A percentile compares a stretch with the other conserved stretches of the same genome.
Evolutionary conservation across 1,140 invertebrate genomes (phyloP).

Genomic region (Drosophila santomea): DNA sequence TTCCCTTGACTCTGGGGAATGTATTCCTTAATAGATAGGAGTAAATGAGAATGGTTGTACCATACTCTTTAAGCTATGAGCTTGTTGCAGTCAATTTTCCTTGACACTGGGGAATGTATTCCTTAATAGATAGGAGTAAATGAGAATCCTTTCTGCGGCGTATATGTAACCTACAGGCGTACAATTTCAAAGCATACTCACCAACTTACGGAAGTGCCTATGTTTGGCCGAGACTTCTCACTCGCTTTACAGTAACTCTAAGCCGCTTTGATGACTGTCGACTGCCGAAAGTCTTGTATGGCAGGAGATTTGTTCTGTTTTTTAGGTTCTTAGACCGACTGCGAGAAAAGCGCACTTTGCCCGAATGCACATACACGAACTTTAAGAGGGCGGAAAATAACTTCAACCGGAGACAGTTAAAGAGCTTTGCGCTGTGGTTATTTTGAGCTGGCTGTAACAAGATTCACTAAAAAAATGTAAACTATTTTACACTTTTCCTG

Average conservation of each 20-base stretch:
- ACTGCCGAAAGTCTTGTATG: slow-evolving; percentile 35
- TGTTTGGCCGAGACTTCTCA: slow-evolving; percentile 18
- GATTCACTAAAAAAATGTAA: slow-evolving; percentile 49
- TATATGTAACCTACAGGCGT: slow-evolving; percentile 26
- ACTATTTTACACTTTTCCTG: slow-evolving; percentile 6
- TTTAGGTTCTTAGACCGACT: slow-evolving; percentile 31
- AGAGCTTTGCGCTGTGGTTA: slow-evolving; percentile 49
- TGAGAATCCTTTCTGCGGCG: not conserved
- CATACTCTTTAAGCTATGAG: too few species aligned
- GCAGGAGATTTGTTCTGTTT: slow-evolving; percentile 33
- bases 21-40: too few species aligned
- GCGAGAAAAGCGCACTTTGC: slow-evolving; percentile 26
- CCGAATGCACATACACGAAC: slow-evolving; percentile 20
- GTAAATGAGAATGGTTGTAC: too few species aligned
- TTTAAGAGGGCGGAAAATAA: slow-evolving; percentile 47
- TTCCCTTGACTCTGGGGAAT: too few species aligned
- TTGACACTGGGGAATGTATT: too few species aligned
- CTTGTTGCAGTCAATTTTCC: too few species aligned
- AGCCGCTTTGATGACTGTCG: slow-evolving; percentile 55
- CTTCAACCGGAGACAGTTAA: slow-evolving; percentile 68
- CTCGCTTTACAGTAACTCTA: slow-evolving; percentile 29
- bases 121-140: too few species aligned
- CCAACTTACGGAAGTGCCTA: slow-evolving; percentile 8
- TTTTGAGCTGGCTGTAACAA: slow-evolving; percentile 33
- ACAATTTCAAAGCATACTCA: slow-evolving; percentile 34